These are phyloP conservation scores for Caenorhabditis japonica DNA, from an alignment of 2,888 invertebrate genomes.

Conservation along the genomic window DNA sequence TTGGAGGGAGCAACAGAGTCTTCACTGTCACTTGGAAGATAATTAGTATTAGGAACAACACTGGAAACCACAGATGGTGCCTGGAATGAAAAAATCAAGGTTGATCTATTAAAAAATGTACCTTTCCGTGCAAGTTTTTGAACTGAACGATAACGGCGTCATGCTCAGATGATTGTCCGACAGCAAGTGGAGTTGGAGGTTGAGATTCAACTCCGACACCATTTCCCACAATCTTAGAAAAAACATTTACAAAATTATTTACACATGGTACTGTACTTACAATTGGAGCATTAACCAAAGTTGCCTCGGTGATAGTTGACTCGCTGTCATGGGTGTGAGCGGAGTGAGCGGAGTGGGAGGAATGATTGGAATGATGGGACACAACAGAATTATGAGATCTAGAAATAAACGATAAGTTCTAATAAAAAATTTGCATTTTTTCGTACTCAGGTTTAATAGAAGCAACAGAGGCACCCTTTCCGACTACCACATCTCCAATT, in stretches of 20 bases:
- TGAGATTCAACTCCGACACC: conserved; percentile 19
- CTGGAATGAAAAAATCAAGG: conserved; percentile 15
- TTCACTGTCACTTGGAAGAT: conserved; percentile 50
- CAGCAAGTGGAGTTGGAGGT: conserved; percentile 46
- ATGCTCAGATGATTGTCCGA: conserved; percentile 45
- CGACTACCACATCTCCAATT: conserved; percentile 28
- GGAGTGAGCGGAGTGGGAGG: conserved; percentile 32
- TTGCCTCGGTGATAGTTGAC: conserved; percentile 44
- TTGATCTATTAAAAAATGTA: not conserved
- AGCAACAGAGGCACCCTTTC: conserved; percentile 23
- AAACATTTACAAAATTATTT: not conserved
- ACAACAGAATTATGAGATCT: conserved; percentile 26
- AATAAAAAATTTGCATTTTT: not conserved
- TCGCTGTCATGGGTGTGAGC: conserved; percentile 45
- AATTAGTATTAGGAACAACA: conserved; percentile 35
- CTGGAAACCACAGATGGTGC: conserved; percentile 42
- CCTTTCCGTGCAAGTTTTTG: conserved; percentile 48
- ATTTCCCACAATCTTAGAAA: conserved; percentile 30
- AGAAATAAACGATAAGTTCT: not conserved
- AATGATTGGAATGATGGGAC: conserved; percentile 32
- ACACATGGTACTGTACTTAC: not conserved
- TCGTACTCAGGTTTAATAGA: conserved; percentile 26
- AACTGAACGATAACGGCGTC: conserved; percentile 57
- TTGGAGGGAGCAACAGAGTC: conserved; percentile 53
- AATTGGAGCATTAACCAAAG: conserved; percentile 43